Conservation (phyloP, 2,888 invertebrate genomes). For the Anthophora plumipes region DNA sequence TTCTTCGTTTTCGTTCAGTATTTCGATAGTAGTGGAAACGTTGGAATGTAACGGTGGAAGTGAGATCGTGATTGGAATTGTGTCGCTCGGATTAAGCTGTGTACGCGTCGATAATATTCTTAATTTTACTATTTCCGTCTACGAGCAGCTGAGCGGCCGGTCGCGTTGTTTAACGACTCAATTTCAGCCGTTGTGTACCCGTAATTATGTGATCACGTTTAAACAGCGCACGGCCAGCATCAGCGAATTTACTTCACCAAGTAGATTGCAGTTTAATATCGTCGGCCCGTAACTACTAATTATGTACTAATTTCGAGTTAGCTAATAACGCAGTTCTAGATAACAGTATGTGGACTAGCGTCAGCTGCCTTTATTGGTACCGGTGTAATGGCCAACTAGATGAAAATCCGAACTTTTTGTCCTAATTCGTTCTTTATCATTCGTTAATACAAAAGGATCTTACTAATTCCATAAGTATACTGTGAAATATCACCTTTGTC, state of each 20-base stretch:
- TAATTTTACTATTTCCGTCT: slow-evolving; percentile 28
- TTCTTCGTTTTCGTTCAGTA: background rate
- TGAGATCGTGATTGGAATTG: background rate
- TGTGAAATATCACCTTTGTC: too few relatives aligned
- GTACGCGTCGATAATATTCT: slow-evolving; percentile 14
- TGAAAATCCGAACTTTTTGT: slow-evolving; percentile 8
- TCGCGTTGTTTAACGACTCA: slow-evolving; percentile 45
- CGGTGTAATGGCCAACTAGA: background rate
- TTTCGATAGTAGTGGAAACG: background rate
- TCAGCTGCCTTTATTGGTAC: slow-evolving; percentile 53
- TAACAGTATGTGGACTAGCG: slow-evolving; percentile 47
- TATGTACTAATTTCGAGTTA: slow-evolving; percentile 69
- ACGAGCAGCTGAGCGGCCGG: background rate
- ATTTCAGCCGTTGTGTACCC: slow-evolving; percentile 46
- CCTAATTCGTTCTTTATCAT: background rate
- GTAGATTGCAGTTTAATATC: slow-evolving; percentile 67
- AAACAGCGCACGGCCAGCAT: slow-evolving; percentile 45
- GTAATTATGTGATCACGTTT: slow-evolving; percentile 56
- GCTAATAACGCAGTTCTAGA: slow-evolving; percentile 54
- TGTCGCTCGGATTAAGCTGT: background rate
- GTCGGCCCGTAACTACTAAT: slow-evolving; percentile 60
- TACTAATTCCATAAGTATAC: background rate
- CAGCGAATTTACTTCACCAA: slow-evolving; percentile 55
- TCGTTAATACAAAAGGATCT: background rate
- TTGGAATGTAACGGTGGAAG: background rate